Conservation (phyloP, 1,140 invertebrate species). For the Lepidostoma basale region DNA sequence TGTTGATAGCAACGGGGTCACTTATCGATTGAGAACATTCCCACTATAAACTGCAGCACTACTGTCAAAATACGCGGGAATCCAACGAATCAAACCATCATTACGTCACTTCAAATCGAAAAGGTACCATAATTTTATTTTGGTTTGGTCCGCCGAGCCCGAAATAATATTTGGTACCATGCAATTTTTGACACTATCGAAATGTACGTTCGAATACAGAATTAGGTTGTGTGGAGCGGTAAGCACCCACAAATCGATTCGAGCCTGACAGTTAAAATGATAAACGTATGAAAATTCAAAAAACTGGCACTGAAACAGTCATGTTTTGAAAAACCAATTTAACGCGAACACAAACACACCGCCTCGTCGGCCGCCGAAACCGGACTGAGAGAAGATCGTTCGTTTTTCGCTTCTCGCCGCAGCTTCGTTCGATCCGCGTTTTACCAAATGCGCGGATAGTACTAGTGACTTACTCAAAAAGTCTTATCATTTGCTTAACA, state of each 20-base stretch:
- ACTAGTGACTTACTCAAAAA: background rate
- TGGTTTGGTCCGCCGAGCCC: constrained; percentile 27
- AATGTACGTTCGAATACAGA: background rate
- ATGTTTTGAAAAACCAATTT: constrained; percentile 19
- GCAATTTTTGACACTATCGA: background rate
- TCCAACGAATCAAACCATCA: background rate
- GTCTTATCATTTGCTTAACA: background rate
- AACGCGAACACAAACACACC: background rate
- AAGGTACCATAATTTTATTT: constrained; percentile 11
- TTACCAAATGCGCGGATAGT: background rate
- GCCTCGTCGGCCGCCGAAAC: constrained; percentile 24
- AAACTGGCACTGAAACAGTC: constrained; percentile 7
- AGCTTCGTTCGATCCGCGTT: background rate
- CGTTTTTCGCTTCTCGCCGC: constrained; percentile 5
- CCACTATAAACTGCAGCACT: background rate
- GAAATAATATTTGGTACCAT: constrained; percentile 20
- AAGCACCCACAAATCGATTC: background rate
- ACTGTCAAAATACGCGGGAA: background rate
- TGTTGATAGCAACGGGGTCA: constrained; percentile 24
- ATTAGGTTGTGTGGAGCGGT: background rate
- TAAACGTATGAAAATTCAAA: constrained; percentile 18
- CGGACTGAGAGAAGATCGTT: constrained; percentile 28
- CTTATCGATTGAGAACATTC: constrained; percentile 7
- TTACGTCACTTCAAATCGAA: constrained; percentile 26
- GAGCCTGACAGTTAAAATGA: background rate